These are phyloP conservation scores for Cerceris rybyensis DNA, from an alignment of 2,888 invertebrate species.

Conservation along the genomic window DNA sequence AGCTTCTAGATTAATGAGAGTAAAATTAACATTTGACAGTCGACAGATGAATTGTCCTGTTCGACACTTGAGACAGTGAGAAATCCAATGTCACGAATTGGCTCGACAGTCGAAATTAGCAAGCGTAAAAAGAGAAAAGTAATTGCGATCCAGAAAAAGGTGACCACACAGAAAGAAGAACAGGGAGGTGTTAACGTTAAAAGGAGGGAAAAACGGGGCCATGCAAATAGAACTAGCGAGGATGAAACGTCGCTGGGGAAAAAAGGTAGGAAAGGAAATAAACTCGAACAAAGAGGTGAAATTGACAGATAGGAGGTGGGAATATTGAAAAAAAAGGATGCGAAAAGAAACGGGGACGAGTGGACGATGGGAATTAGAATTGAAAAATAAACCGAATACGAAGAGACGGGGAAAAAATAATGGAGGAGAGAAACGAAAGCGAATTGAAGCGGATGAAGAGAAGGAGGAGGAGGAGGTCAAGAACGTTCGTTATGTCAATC, in stretches of 20 bases:
- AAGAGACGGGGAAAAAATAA: conserved; percentile 5
- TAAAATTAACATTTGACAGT: too few species aligned
- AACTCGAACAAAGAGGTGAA: conserved; percentile 1
- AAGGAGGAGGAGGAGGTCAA: conserved; percentile 1
- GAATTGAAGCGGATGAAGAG: too few species aligned
- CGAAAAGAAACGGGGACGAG: not conserved
- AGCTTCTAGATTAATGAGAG: too few species aligned
- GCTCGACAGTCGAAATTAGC: too few species aligned
- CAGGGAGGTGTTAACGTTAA: not conserved
- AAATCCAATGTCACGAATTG: too few species aligned
- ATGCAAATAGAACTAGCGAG: not conserved
- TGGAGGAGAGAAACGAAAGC: not conserved
- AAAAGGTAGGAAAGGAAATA: not conserved
- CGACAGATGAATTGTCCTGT: too few species aligned
- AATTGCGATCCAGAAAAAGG: not conserved
- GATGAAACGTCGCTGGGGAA: not conserved
- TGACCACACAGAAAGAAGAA: not conserved
- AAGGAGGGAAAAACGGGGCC: too few species aligned
- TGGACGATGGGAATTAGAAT: not conserved
- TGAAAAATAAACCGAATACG: not conserved
- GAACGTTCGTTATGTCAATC: conserved; percentile 35
- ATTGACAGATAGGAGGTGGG: not conserved
- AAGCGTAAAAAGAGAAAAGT: not conserved
- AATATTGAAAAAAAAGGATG: not conserved
- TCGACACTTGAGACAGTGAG: too few species aligned